Conservation (phyloP, 2,797 vertebrate species). For the Mus spretus region DNA sequence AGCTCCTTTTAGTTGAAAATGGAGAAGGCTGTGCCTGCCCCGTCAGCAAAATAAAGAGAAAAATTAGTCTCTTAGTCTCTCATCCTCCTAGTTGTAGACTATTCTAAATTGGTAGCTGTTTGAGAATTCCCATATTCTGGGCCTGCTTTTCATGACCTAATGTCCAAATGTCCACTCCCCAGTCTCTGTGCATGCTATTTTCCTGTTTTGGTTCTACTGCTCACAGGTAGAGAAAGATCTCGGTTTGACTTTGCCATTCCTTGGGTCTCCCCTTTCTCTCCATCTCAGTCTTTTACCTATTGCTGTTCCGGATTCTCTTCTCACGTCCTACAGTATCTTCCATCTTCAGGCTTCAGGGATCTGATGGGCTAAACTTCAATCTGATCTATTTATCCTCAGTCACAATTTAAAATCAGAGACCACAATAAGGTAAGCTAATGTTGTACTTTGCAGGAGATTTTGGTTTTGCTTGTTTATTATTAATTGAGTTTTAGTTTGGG, state of each 20-base stretch:
- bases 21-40: background rate
- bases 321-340: background rate
- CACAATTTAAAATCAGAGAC: background rate
- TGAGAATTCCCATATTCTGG: background rate
- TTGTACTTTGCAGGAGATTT: background rate
- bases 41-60: background rate
- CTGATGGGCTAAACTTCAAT: background rate
- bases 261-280: background rate
- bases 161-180: background rate
- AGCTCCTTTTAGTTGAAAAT: conserved; percentile 73
- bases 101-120: background rate
- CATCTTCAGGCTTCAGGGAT: background rate
- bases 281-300: background rate
- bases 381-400: background rate
- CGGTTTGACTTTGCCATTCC: background rate
- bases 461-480: background rate
- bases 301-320: background rate
- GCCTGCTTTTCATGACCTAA: background rate
- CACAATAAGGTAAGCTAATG: background rate
- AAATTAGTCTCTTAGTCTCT: conserved; percentile 39
- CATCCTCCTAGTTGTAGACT: background rate
- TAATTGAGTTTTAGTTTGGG: background rate
- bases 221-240: background rate
- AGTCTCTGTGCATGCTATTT: background rate
- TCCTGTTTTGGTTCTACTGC: background rate